phyloP scores from a whole-genome alignment of 2,888 invertebrate species.

The Penaeus monodon region DNA sequence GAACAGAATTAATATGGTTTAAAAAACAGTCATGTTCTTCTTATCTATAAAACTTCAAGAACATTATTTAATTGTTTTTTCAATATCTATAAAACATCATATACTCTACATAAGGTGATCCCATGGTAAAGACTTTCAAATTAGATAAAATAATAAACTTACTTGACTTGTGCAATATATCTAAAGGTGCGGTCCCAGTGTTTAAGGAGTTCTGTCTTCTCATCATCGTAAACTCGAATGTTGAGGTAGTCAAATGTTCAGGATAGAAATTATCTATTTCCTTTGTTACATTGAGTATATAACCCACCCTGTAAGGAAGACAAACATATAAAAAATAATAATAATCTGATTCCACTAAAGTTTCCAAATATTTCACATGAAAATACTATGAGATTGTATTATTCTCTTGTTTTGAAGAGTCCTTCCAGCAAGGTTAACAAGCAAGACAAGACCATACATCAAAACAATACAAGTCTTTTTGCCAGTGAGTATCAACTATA shows the following conservation, averaged over 20 bases:
- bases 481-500: neutral
- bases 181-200: constrained; percentile 98
- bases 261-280: constrained; percentile 99
- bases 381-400: too few relatives aligned
- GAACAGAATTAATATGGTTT: too few relatives aligned
- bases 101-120: too few relatives aligned
- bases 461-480: too few relatives aligned
- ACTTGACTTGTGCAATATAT: constrained; percentile 91
- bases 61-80: neutral
- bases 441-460: too few relatives aligned
- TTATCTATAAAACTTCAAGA: too few relatives aligned
- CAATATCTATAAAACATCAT: neutral
- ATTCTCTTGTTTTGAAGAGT: too few relatives aligned
- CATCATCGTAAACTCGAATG: constrained; percentile 96
- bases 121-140: neutral
- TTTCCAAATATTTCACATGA: too few relatives aligned
- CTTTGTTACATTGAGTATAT: constrained; percentile 96
- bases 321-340: neutral
- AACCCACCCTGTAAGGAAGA: constrained; percentile 81
- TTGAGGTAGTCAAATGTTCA: constrained; percentile 94
- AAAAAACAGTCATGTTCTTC: too few relatives aligned
- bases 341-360: too few relatives aligned
- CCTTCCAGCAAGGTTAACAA: too few relatives aligned
- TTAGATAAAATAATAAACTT: constrained; percentile 66
- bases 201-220: constrained; percentile 94